Evolutionary conservation across 2,797 vertebrate species (phyloP), one percentile per base, ranked within the genome.

Genomic region (Neopelma chrysocephalum): DNA sequence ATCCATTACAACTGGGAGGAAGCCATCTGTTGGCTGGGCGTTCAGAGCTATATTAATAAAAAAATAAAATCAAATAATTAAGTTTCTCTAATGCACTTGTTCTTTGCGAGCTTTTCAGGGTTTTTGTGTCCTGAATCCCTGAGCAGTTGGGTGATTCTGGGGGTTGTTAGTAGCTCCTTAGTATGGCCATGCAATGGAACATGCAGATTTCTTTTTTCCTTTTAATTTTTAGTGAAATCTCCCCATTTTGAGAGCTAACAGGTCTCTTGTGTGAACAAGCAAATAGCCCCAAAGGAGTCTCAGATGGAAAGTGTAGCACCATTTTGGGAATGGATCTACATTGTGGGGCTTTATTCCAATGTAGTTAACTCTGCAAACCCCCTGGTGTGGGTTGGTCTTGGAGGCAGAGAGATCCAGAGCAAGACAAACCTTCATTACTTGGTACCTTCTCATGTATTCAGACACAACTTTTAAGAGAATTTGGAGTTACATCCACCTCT

Each of bases 371-470:
- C 69, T 56, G n/a, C 26, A 45, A 15, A 1, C 6, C 32, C 12
- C 9, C 38, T 21, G 34, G 5, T 18, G 10, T 11, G 57, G 36
- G 21, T 72, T 34, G 31, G 17, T 6, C 34, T 20, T 22, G 17
- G 45, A 32, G 27, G 14, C 26, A 5, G 43, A 31, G 38, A 43
- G 27, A 27, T 64, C 25, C 11, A 12, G 40, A 58, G 54, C 2
- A 15, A 38, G 42, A 29, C 61, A 48, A 6, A 68, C 4, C 45
- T 56, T 40, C 31, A 16, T 60, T 7, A 4, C 20, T 38, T 0
- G 0, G 15, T 40, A 8, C 22, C 9, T 70, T 47, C 43, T 56
- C 4, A 0, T 19, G 6, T n/a, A 2, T 34, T 78, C 36, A 60
- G 53, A 38, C 50, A 43, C 26, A 43, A 1, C 9, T 86, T 80